phyloP scores from a whole-genome alignment of 1,140 invertebrate genomes.

The Bombyx mandarina region DNA sequence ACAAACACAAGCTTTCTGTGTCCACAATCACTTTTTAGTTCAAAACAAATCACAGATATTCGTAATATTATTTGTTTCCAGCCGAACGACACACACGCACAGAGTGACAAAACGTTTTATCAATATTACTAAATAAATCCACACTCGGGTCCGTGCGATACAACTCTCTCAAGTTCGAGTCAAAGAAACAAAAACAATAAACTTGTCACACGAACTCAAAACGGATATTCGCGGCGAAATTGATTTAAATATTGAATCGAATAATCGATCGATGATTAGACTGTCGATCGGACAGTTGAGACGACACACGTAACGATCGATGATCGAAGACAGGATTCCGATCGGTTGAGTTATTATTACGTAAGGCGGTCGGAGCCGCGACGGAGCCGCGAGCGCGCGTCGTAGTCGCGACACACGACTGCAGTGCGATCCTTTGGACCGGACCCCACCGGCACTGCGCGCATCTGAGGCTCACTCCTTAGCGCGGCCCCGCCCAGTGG shows the following conservation, averaged over 20 bases:
- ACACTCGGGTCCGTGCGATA: slow-evolving; percentile 48
- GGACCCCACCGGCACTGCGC: slow-evolving; percentile 58
- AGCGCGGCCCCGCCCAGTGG: slow-evolving; percentile 67
- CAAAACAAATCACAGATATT: too few species aligned
- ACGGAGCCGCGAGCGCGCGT: slow-evolving; percentile 50
- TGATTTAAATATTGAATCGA: too few species aligned
- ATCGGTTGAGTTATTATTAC: slow-evolving; percentile 58
- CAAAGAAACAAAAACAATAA: slow-evolving; percentile 51
- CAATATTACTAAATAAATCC: slow-evolving; percentile 30
- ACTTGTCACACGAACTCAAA: slow-evolving; percentile 13
- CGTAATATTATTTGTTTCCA: too few species aligned
- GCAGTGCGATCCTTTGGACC: slow-evolving; percentile 65
- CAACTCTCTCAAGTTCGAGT: slow-evolving; percentile 37
- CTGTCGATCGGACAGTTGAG: slow-evolving; percentile 31
- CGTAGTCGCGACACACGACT: slow-evolving; percentile 55
- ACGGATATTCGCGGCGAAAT: too few species aligned
- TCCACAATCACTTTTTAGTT: too few species aligned
- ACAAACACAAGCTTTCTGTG: too few species aligned
- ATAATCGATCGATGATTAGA: too few species aligned
- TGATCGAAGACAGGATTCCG: slow-evolving; percentile 46
- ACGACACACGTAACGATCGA: slow-evolving; percentile 55
- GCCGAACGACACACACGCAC: slow-evolving; percentile 15
- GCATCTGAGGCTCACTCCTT: slow-evolving; percentile 67
- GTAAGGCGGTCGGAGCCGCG: slow-evolving; percentile 39
- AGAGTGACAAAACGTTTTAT: slow-evolving; percentile 28